phyloP scores from a whole-genome alignment of 1,140 invertebrate genomes.

The Sarcophaga peregrina region DNA sequence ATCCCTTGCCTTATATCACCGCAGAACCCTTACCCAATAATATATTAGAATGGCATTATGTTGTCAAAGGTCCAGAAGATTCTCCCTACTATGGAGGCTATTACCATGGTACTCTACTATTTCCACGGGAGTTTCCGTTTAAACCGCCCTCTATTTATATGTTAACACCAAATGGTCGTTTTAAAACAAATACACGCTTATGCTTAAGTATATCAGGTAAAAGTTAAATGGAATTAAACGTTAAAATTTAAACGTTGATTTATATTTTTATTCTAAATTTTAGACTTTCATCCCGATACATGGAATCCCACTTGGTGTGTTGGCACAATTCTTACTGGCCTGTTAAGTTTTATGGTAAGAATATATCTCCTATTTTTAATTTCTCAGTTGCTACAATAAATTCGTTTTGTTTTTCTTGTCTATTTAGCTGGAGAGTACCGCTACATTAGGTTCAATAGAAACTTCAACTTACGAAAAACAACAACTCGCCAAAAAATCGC shows the following conservation, averaged over 20 bases:
- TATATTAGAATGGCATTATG: conserved; percentile 92
- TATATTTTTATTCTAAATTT: neutral
- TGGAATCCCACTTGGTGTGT: conserved; percentile 99
- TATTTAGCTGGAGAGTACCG: conserved; percentile 83
- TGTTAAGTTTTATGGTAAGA: conserved; percentile 86
- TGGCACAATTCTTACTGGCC: conserved; percentile 93
- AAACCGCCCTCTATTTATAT: conserved; percentile 98
- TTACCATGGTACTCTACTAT: conserved; percentile 97
- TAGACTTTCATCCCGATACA: conserved; percentile 96
- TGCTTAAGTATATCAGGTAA: conserved; percentile 90
- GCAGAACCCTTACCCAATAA: conserved; percentile 90
- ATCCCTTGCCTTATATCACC: conserved; percentile 84
- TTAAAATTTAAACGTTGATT: neutral
- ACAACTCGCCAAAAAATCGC: conserved; percentile 85
- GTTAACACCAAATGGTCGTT: conserved; percentile 96
- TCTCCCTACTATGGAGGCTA: conserved; percentile 94
- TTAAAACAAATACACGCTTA: conserved; percentile 89
- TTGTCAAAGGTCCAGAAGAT: conserved; percentile 82
- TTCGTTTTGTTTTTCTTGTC: neutral
- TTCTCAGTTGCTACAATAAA: neutral
- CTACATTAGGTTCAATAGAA: conserved; percentile 94
- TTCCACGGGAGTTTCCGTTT: conserved; percentile 97
- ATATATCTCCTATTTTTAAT: neutral
- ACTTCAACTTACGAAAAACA: conserved; percentile 91
- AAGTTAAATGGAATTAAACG: neutral